Base-by-base conservation (phyloP, 2,888 invertebrate species). In the Junonia oenone region DNA sequence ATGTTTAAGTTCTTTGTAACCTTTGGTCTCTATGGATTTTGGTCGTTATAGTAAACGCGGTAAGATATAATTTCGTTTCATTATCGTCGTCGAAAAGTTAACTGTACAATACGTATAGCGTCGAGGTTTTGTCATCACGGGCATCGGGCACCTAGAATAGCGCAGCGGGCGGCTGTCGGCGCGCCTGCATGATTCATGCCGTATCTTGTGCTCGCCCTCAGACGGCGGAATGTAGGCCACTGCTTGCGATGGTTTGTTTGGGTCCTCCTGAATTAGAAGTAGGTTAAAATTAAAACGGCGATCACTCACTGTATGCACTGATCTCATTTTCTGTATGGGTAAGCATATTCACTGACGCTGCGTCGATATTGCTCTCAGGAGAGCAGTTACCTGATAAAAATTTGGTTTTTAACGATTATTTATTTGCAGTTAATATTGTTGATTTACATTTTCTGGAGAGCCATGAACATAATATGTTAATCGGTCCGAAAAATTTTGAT, bases 211-310 rank as follows among this genome's bases (percentile, higher is more conserved):
- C 72, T 70, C 72, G 76, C 76, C 76, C 73, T 76, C 78, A 82
- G 82, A 83, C 84, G 78, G 69, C 72, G 77, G 79, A 74, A 89
- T 85, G 76, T 88, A 82, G 88, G 87, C 85, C 88, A 83, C 78
- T 78, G 82, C 76, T 84, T 77, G 76, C 78, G 77, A 86, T 87
- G 86, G 83, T 89, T 87, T 89, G 89, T 89, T 89, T 89, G 88
- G 89, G 86, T 86, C 84, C 84, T 68, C 79, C 79, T 77, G 78
- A 86, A 84, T 87, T 88, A 87, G 78, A 77, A 86, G 77, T 78
- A 78, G 76, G 83, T 78, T 84, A 85, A 83, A 86, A 84, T 82
- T 88, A 85, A 76, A 78, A 76, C 79, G 85, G 85, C 83, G 84
- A 85, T 84, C 84, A 19, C 38, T 40, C 17, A 19, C 15, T 40